Conservation (phyloP, 2,888 invertebrate genomes). For the Clepsis dumicolana region DNA sequence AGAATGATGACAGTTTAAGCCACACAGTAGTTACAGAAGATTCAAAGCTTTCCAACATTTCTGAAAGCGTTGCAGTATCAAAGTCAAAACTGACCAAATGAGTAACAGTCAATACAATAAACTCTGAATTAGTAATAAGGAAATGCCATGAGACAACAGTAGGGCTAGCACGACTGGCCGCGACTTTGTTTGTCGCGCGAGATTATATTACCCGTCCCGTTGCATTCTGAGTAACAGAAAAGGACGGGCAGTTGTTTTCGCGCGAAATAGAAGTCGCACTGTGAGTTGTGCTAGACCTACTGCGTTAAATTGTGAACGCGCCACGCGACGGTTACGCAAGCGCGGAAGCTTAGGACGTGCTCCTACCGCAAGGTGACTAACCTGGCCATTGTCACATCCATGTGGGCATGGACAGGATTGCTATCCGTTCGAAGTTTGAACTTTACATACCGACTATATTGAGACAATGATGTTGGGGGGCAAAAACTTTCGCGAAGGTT, state of each 20-base stretch:
- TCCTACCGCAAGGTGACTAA: slow-evolving; percentile 64
- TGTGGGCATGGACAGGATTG: slow-evolving; percentile 52
- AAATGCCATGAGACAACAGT: slow-evolving; percentile 8
- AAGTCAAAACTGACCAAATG: neutral
- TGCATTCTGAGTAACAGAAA: too few relatives aligned
- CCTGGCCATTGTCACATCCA: slow-evolving; percentile 65
- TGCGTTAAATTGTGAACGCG: too few relatives aligned
- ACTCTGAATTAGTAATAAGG: neutral
- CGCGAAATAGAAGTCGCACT: too few relatives aligned
- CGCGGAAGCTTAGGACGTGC: slow-evolving; percentile 78
- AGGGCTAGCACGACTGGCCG: too few relatives aligned
- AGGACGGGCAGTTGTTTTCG: too few relatives aligned
- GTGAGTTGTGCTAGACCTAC: too few relatives aligned
- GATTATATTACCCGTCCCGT: too few relatives aligned
- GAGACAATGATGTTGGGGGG: neutral
- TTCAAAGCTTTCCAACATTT: neutral
- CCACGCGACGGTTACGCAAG: slow-evolving; percentile 66
- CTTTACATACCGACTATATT: slow-evolving; percentile 5
- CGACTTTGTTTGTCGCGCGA: too few relatives aligned
- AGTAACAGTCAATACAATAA: neutral
- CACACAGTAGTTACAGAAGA: neutral
- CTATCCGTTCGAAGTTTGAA: slow-evolving; percentile 12
- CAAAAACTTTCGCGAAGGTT: neutral
- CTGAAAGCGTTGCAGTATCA: neutral
- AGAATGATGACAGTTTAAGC: neutral